These are phyloP conservation scores for Dipodomys ordii DNA, from an alignment of 2,113 vertebrate species.

Conservation along the genomic window DNA sequence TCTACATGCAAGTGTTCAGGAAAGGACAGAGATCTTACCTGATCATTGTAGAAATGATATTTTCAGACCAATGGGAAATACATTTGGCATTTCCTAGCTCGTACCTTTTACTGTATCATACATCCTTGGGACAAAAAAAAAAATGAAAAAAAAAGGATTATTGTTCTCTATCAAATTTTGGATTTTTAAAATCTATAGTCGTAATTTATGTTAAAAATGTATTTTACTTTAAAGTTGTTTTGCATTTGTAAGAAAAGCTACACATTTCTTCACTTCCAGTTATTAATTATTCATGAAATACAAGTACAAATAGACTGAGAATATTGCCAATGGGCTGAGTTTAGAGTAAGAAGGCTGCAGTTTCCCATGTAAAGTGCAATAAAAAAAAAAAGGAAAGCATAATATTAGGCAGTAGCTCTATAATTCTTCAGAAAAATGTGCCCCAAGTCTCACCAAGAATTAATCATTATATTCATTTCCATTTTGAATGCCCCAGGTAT, in stretches of 20 bases:
- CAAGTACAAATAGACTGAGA: conserved; percentile 74
- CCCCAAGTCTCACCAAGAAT: conserved; percentile 58
- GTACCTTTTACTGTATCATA: too few relatives aligned
- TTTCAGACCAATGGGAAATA: not conserved
- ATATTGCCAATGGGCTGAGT: conserved; percentile 64
- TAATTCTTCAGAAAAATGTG: conserved; percentile 55
- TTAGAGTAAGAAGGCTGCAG: conserved; percentile 48
- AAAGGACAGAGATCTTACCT: not conserved
- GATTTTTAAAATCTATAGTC: not conserved
- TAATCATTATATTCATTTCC: conserved; percentile 65
- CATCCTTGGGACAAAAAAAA: not conserved
- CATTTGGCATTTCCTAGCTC: not conserved
- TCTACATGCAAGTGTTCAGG: not conserved
- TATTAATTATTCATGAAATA: conserved; percentile 72
- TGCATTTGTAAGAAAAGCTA: conserved; percentile 43
- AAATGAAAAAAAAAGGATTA: not conserved
- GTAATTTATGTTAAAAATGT: conserved; percentile 29
- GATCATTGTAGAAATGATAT: not conserved
- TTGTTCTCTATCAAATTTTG: not conserved
- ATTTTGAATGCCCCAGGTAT: conserved; percentile 42
- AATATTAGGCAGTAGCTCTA: conserved; percentile 27
- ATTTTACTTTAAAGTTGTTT: conserved; percentile 64
- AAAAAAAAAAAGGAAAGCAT: conserved; percentile 63
- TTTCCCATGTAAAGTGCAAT: conserved; percentile 35
- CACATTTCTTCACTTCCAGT: conserved; percentile 55